Base-by-base conservation (phyloP, 2,888 invertebrate species). In the Drosophila lacicola region DNA sequence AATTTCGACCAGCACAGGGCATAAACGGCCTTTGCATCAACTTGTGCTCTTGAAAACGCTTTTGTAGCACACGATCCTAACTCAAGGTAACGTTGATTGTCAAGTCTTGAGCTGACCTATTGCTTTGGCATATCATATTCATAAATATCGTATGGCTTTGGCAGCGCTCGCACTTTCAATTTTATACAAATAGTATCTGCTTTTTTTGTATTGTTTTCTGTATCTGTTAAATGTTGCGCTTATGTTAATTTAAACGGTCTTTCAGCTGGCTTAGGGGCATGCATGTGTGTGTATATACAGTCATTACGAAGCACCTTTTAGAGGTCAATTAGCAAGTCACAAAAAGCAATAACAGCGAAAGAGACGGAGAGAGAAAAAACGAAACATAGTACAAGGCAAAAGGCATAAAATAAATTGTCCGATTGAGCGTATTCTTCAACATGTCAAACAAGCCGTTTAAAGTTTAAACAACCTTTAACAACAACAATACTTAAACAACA, bases 301-400 rank as follows among this genome's bases (percentile, higher is more conserved):
- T 63, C 67, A 62, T 64, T 82, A 66, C 66, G 50, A 55, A 47
- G 60, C 79, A 73, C 73, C 67, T 69, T 74, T 82, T 88, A 63
- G 82, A 83, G 83, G 83, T 88, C 83, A 83, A 87, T 83, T 83
- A 87, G 80, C 70, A 65, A 82, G 74, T 74, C 75, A 66, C 64
- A 71, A 29, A 29, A 29, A 29, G 29, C 63, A 17, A 17, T 17
- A 17, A 17, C 17, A 17, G 17, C 17, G 17, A 17, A 17, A 17
- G 17, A 57, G 46, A 65, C 39, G 9, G 37, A 55, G 36, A 21
- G 34, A 51, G 4, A 37, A 17, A 17, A 63, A 79, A 65, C 39
- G 53, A 73, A 65, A 55, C 68, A 25, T 21, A 39, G 60, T 53
- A 67, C 66, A 78, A 69, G 74, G 68, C 41, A 70, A 61, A 49